Conservation (phyloP, 2,888 invertebrate genomes). For the Alentia gelatinosa region DNA sequence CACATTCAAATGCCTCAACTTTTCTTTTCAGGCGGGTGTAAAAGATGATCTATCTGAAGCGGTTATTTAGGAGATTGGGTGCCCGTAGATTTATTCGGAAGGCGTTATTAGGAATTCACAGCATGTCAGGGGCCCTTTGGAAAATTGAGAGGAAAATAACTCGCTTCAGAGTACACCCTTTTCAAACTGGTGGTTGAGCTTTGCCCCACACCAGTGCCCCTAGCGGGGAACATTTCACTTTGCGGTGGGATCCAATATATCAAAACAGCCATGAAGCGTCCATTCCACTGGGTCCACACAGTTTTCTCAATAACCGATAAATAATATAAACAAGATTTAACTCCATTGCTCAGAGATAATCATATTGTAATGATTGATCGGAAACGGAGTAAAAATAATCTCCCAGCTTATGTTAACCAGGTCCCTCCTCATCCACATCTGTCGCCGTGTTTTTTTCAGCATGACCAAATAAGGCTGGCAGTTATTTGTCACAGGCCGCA, state of each 20-base stretch:
- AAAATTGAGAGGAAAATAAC: background rate
- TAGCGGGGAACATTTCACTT: background rate
- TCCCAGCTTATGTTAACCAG: slow-evolving; percentile 1
- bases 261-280: background rate
- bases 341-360: background rate
- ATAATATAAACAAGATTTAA: background rate
- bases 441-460: background rate
- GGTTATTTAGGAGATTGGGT: no score
- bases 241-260: background rate
- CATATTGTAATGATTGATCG: background rate
- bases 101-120: slow-evolving; percentile 11
- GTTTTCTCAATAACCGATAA: background rate
- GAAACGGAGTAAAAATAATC: background rate
- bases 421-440: background rate
- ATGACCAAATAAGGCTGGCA: background rate
- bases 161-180: background rate
- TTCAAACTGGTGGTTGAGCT: background rate
- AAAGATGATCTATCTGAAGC: background rate
- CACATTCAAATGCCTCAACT: no score
- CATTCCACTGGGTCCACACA: background rate
- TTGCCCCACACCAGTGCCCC: background rate
- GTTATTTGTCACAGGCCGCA: background rate
- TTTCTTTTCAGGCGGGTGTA: no score
- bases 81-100: no score
- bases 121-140: background rate